These are phyloP conservation scores for Tragelaphus imberbis DNA, from an alignment of 2,113 vertebrate species.

Conservation along the genomic window DNA sequence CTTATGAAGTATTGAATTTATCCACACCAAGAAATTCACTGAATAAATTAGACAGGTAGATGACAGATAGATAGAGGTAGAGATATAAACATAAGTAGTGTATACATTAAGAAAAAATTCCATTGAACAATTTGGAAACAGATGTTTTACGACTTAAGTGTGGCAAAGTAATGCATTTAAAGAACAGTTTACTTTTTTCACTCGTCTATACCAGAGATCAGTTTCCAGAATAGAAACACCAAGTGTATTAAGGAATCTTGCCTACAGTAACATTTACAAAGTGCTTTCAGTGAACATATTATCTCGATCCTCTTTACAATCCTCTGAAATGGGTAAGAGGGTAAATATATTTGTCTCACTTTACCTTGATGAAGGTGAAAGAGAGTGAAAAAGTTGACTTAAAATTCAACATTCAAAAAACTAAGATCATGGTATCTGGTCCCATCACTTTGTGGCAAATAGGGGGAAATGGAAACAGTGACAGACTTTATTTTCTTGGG, in stretches of 20 bases:
- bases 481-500: neutral
- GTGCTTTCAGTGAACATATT: neutral
- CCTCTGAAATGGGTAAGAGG: neutral
- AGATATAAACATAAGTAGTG: neutral
- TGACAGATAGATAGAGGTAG: neutral
- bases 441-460: neutral
- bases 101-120: neutral
- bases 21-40: neutral
- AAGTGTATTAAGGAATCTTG: neutral
- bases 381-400: neutral
- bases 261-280: constrained; percentile 13
- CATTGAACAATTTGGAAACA: neutral
- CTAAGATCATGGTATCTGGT: neutral
- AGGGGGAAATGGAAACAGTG: neutral
- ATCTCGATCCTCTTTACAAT: neutral
- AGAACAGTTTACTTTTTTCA: neutral
- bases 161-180: neutral
- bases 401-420: neutral
- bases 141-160: neutral
- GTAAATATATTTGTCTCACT: neutral
- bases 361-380: neutral
- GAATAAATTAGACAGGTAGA: neutral
- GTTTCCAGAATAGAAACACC: neutral
- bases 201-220: neutral
- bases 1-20: neutral